Evolutionary conservation across 2,888 invertebrate species (phyloP), one percentile per base, ranked within the genome.

Genomic region (Oegoconia quadripuncta): DNA sequence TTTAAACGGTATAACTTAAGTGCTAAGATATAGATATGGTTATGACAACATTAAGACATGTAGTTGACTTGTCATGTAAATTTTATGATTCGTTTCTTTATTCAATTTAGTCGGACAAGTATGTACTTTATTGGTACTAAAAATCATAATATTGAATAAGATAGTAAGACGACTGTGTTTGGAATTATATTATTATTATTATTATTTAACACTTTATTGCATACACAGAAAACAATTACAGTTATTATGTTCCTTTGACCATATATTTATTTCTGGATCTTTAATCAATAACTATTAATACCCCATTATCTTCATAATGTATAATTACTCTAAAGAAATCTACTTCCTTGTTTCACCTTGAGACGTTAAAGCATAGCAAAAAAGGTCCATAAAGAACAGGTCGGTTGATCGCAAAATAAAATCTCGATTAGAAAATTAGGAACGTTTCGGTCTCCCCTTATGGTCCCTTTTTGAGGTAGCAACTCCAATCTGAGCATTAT

Each of bases 341-440:
- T 61, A 60, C 56, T 11, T 25, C 37, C 27, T 50, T 51, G 57
- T 53, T 69, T 77, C 61, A 78, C 75, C 76, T 77, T 78, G 74
- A 74, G 65, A 62, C 65, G 66, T 62, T 63, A 70, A 66, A 11
- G 60, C 62, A 69, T 69, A 67, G 70, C 73, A 81, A 80, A 81
- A 74, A 78, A 61, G 65, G 60, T 57, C 61, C 66, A 64, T 70
- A 74, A 76, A 77, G 69, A 74, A 69, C 59, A 60, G 62, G 55
- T 59, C 62, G 63, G 64, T 61, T 67, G 70, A 78, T 75, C 66
- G 64, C 66, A 61, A 72, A 76, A 77, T 74, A 77, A 74, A 77
- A 77, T 71, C 71, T 62, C 73, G 78, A 82, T 83, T 81, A 80
- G 77, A 79, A 79, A 73, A 77, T 77, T 77, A 71, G 74, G 67